Conservation (phyloP, 2,797 vertebrate species). For the Delichon dasypus region DNA sequence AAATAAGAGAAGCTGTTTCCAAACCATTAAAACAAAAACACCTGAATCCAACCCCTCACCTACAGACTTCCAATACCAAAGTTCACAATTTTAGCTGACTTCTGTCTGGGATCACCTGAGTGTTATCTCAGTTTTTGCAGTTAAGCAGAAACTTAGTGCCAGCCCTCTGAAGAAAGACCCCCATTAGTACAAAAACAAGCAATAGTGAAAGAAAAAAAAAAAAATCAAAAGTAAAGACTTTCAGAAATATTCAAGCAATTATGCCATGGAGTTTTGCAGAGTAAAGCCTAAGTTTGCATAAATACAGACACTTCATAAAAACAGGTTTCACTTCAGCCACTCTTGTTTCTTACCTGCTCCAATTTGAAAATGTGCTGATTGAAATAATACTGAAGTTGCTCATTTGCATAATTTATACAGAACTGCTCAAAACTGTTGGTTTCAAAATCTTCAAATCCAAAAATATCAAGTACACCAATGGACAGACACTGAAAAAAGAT, state of each 20-base stretch:
- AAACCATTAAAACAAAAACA: not conserved
- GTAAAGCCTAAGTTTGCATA: not conserved
- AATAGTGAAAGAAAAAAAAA: not conserved
- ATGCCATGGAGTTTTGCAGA: not conserved
- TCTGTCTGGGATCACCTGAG: not conserved
- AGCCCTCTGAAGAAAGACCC: not conserved
- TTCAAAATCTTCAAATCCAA: slow-evolving; percentile 97
- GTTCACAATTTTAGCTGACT: not conserved
- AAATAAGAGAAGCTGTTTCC: not conserved
- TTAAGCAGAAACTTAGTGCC: not conserved
- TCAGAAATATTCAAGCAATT: not conserved
- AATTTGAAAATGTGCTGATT: slow-evolving; percentile 98
- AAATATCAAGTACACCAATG: slow-evolving; percentile 97
- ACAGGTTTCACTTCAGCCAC: not conserved
- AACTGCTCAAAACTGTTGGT: slow-evolving; percentile 99
- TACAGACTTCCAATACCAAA: not conserved
- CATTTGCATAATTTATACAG: slow-evolving; percentile 98
- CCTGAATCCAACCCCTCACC: not conserved
- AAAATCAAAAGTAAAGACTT: not conserved
- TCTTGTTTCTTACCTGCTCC: slow-evolving; percentile 85
- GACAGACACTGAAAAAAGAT: slow-evolving; percentile 86
- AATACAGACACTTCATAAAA: not conserved
- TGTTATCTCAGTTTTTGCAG: not conserved
- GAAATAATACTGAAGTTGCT: slow-evolving; percentile 99
- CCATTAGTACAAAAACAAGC: not conserved